Evolutionary conservation across 2,797 vertebrate species (phyloP).

Genomic region (Acipenser transmontanus): DNA sequence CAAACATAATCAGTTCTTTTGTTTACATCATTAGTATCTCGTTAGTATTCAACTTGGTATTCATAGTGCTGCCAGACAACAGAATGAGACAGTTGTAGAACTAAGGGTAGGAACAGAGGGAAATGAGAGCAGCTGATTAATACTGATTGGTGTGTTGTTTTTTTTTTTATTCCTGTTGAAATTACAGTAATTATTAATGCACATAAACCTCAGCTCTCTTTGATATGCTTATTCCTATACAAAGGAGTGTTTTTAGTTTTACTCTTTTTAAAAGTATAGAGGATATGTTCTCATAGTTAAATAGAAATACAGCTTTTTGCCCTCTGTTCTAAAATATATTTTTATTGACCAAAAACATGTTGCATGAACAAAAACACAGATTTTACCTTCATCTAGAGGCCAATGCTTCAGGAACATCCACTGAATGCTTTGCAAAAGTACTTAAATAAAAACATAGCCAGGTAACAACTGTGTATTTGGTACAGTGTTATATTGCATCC

Average conservation of each 20-base stretch:
- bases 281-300: no score
- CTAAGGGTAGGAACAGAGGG: conserved; percentile 13
- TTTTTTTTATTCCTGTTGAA: neutral
- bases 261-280: no score
- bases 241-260: no score
- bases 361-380: neutral
- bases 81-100: conserved; percentile 26
- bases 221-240: conserved; percentile 3
- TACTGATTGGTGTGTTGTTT: conserved; percentile 14
- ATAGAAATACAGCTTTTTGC: no score
- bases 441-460: no score
- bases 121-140: conserved; percentile 22
- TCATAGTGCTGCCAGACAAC: conserved; percentile 18
- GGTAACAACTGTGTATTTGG: no score
- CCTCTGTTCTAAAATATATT: no score
- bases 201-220: neutral
- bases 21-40: conserved; percentile 33
- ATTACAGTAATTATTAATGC: conserved; percentile 2
- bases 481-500: no score
- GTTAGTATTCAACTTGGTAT: conserved; percentile 21
- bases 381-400: neutral
- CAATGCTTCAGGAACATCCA: no score
- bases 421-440: no score
- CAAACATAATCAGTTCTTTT: conserved; percentile 54
- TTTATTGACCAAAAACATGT: no score